Conservation (phyloP, 1,140 invertebrate species). For the Alviniconcha marisindica region DNA sequence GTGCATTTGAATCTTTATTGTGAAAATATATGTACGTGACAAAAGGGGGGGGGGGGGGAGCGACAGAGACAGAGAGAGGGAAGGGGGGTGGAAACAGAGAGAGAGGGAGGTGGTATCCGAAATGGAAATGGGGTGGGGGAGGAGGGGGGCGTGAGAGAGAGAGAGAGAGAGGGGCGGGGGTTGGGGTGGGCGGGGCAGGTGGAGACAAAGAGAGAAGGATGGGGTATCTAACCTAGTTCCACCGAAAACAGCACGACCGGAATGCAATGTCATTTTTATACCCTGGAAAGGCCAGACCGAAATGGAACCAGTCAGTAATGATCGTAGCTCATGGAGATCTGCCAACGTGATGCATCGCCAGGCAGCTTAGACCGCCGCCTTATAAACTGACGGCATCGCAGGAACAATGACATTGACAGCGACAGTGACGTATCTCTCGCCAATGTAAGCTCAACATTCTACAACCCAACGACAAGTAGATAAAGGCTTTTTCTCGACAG, state of each 20-base stretch:
- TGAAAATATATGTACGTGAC: background rate
- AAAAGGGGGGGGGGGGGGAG: slow-evolving; percentile 15
- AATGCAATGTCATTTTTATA: background rate
- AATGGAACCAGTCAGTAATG: background rate
- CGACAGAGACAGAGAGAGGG: slow-evolving; percentile 18
- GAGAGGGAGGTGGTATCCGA: background rate
- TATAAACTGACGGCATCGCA: too few species aligned
- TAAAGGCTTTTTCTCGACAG: too few species aligned
- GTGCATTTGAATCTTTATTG: too few species aligned
- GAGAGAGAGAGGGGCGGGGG: slow-evolving; percentile 15
- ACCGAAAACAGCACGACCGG: background rate
- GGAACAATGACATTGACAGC: too few species aligned
- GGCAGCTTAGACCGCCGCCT: too few species aligned
- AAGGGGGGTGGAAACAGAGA: background rate
- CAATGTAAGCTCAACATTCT: too few species aligned
- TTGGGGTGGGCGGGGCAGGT: background rate
- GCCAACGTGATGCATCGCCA: too few species aligned
- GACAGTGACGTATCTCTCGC: too few species aligned
- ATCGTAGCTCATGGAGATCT: too few species aligned
- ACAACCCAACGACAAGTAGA: too few species aligned
- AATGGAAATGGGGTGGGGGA: background rate
- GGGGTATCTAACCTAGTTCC: background rate
- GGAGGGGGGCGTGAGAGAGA: slow-evolving; percentile 16
- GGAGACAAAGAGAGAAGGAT: slow-evolving; percentile 9
- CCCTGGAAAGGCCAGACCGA: background rate